Evolutionary conservation across 1,140 invertebrate genomes (phyloP).

Genomic region (Papilio aristodemus): DNA sequence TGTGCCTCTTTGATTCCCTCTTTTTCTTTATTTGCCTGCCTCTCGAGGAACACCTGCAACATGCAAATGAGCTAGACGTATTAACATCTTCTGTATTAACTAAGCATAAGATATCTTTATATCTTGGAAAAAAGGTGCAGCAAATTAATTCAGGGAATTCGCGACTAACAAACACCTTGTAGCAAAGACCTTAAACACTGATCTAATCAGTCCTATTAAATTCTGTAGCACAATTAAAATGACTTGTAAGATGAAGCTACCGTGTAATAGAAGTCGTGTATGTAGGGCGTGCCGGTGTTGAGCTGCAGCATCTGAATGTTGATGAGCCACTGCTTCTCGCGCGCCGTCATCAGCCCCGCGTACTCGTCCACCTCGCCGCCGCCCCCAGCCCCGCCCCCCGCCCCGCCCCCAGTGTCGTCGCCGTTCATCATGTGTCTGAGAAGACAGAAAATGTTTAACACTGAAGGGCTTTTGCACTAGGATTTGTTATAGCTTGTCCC

Average conservation of each 20-base stretch:
- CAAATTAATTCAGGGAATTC: too few species aligned
- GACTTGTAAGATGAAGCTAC: constrained; percentile 65
- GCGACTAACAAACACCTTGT: too few species aligned
- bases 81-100: neutral
- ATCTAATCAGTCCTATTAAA: too few species aligned
- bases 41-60: constrained; percentile 83
- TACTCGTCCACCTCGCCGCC: constrained; percentile 86
- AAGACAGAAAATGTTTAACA: neutral
- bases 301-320: constrained; percentile 95
- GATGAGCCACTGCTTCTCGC: constrained; percentile 95
- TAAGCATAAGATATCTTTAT: too few species aligned
- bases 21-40: constrained; percentile 81
- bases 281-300: constrained; percentile 91
- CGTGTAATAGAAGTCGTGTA: constrained; percentile 93
- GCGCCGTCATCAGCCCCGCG: constrained; percentile 92
- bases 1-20: constrained; percentile 81
- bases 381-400: constrained; percentile 79
- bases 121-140: too few species aligned
- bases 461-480: too few species aligned
- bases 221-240: too few species aligned
- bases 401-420: constrained; percentile 53
- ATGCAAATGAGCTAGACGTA: constrained; percentile 37
- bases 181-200: too few species aligned
- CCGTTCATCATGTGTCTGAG: constrained; percentile 43
- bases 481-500: too few species aligned